Base-by-base conservation (phyloP, 1,140 invertebrate genomes). In the Halictus rubicundus region DNA sequence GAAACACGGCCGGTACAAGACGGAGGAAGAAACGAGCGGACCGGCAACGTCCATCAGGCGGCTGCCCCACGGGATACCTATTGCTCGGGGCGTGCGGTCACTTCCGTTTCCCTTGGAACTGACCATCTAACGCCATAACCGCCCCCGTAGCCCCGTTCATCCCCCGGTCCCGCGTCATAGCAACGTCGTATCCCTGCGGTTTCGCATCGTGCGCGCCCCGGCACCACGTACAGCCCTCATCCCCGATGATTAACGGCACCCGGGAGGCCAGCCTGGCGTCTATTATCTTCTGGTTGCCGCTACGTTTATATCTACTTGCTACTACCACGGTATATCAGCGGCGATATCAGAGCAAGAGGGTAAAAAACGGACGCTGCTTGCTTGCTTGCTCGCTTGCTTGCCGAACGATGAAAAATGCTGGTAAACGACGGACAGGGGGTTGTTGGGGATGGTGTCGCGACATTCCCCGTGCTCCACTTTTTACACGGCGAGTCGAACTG, bases 221-320 rank as follows among this genome's bases (percentile, higher is more conserved):
- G 52, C 73, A 75, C 64, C 78, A 74, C 74, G 60, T 74, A 81
- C 86, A 52, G 70, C 68, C 77, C 83, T 87, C 87, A 89, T 86
- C 81, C 86, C 75, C 78, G 89, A 92, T 92, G 91, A 92, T 92
- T 92, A 92, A 92, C 91, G 89, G 89, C 89, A 78, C 90, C 86
- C 91, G 61, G 84, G 90, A 91, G 91, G 84, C 85, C 77, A 82
- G 87, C 75, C 66, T 72, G 25, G 66, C 82, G 84, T 87, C 88
- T 88, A 88, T 88, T 89, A 88, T 89, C 88, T 88, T 83, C 85
- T 79, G 73, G 76, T 83, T 87, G 78, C 85, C 82, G 70, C 66
- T 81, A 81, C 78, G 84, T 87, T 87, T 86, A 87, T 87, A 86
- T 81, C 71, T 82, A 76, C 81, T 84, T 80, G 82, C 79, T 86